Conservation (phyloP, 2,797 vertebrate genomes). For the Myotis pilosus region DNA sequence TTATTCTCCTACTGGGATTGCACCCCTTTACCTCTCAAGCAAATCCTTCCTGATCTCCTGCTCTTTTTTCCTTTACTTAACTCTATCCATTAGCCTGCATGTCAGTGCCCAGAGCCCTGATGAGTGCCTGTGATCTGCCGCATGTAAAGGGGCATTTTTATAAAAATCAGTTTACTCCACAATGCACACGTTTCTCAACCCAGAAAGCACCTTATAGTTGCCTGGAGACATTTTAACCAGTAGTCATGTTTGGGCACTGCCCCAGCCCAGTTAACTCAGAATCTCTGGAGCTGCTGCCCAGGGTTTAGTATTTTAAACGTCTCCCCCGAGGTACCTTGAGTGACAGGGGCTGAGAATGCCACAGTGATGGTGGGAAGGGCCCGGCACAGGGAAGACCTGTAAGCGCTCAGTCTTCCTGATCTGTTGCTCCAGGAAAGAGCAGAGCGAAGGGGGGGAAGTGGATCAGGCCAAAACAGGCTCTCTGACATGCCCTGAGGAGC, state of each 20-base stretch:
- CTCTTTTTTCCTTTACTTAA: neutral
- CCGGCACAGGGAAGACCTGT: no score
- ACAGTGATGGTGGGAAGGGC: neutral
- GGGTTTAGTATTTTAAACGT: neutral
- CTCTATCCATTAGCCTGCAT: neutral
- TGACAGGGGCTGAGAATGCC: neutral
- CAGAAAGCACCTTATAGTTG: neutral
- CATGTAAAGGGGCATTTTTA: neutral
- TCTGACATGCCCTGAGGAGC: no score
- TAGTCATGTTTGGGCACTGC: neutral
- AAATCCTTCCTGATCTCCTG: neutral
- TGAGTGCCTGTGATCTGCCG: neutral
- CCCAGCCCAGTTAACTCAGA: neutral
- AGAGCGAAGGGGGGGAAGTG: neutral
- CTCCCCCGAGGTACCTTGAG: neutral
- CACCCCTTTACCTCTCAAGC: neutral
- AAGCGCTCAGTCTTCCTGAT: neutral
- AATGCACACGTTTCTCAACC: neutral
- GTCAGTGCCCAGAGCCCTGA: neutral
- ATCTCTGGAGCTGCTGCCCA: neutral
- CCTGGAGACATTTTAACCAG: neutral
- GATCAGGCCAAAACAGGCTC: fast-evolving
- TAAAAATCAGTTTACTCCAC: neutral
- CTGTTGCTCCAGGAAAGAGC: neutral
- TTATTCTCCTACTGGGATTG: neutral